Percentiles rank a stretch among this genome's conserved stretches.
phyloP scores from a whole-genome alignment of 2,888 invertebrate genomes.

The Podabrus alpinus region DNA sequence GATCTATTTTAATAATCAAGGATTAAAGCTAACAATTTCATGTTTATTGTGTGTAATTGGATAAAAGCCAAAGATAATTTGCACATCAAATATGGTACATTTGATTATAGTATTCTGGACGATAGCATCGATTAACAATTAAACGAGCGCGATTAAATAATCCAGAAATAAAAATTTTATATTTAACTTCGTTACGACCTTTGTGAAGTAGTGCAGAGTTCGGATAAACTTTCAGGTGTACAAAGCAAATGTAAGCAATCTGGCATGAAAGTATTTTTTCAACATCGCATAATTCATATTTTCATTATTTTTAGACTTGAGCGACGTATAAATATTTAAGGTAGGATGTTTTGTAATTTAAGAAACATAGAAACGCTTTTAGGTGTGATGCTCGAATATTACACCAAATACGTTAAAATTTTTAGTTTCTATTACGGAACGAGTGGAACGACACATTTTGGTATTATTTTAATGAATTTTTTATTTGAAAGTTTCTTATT shows the following conservation, averaged over 20 bases:
- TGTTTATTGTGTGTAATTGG: conserved; percentile 15
- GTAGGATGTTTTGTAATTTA: conserved; percentile 3
- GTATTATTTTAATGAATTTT: background rate
- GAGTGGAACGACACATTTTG: background rate
- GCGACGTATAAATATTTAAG: conserved; percentile 10
- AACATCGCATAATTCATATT: conserved; percentile 4
- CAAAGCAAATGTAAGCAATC: background rate
- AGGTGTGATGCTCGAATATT: background rate
- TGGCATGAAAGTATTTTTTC: background rate
- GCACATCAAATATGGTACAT: background rate
- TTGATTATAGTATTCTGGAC: background rate
- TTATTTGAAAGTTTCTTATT: background rate
- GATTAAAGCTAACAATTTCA: conserved; percentile 8
- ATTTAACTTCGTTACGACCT: background rate
- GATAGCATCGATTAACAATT: background rate
- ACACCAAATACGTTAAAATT: background rate
- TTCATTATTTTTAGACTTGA: conserved; percentile 10
- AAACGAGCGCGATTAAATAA: background rate
- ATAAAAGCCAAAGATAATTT: conserved; percentile 8
- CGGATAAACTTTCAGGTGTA: background rate
- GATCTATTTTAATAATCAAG: conserved; percentile 8
- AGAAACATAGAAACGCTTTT: conserved; percentile 9
- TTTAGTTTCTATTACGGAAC: background rate
- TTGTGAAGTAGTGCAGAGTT: background rate
- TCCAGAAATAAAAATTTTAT: background rate